Evolutionary conservation across 2,888 invertebrate species (phyloP).

Genomic region (Frankliniella fusca): DNA sequence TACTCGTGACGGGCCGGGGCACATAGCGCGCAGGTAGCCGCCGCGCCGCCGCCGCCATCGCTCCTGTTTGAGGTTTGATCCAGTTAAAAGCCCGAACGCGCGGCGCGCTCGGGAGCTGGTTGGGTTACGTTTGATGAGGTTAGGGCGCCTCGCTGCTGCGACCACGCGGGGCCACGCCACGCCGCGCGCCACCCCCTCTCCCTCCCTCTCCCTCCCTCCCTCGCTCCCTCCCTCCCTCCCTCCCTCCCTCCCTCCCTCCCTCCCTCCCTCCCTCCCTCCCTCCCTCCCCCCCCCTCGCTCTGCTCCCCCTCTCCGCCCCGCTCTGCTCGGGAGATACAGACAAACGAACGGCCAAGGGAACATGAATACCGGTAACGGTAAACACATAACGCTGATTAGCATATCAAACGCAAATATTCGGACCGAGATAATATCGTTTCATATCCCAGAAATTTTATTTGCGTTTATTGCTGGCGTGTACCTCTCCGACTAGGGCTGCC

Average conservation of each 20-base stretch:
- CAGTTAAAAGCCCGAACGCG: background rate
- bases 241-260: no score
- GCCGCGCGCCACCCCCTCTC: background rate
- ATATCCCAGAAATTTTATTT: conserved; percentile 15
- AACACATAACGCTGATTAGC: conserved; percentile 14
- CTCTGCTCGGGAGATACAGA: background rate
- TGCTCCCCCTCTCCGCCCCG: background rate
- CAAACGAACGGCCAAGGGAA: conserved; percentile 10
- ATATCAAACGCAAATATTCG: conserved; percentile 24
- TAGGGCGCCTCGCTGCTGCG: background rate
- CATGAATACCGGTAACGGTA: conserved; percentile 10
- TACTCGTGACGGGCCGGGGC: no score
- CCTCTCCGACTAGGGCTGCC: background rate
- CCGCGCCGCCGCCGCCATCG: no score
- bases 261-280: background rate
- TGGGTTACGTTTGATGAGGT: conserved; percentile 10
- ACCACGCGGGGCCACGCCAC: background rate
- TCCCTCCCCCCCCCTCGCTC: background rate
- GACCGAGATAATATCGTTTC: conserved; percentile 13
- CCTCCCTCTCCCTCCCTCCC: background rate
- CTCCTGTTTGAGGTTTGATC: no score
- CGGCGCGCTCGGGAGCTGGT: background rate
- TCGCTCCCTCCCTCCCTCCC: background rate
- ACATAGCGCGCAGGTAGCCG: no score
- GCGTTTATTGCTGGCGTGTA: conserved; percentile 8